A percentile compares a stretch with the other conserved stretches of the same genome.
These are phyloP conservation scores for Thymelicus acteon DNA, from an alignment of 2,888 invertebrate genomes.

Conservation along the genomic window DNA sequence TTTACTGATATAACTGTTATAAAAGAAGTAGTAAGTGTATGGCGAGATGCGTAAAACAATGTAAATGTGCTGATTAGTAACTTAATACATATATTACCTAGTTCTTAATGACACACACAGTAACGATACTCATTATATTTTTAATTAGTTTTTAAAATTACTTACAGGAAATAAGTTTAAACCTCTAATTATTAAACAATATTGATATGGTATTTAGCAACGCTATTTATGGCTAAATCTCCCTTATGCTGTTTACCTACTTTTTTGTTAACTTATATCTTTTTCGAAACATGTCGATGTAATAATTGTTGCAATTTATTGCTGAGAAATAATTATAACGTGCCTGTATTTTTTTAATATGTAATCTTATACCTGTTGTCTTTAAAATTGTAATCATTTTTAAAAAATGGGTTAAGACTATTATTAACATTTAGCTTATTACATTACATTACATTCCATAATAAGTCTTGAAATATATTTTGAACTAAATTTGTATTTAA, in stretches of 20 bases:
- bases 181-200: background rate
- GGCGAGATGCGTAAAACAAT: slow-evolving; percentile 17
- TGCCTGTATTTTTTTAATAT: slow-evolving; percentile 13
- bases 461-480: slow-evolving; percentile 24
- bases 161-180: background rate
- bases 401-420: background rate
- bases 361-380: slow-evolving; percentile 11
- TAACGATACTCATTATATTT: slow-evolving; percentile 14
- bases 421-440: slow-evolving; percentile 16
- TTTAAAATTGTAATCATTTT: slow-evolving; percentile 11
- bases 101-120: slow-evolving; percentile 13
- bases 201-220: too few relatives aligned
- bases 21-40: slow-evolving; percentile 11
- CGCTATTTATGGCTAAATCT: too few relatives aligned
- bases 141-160: slow-evolving; percentile 8
- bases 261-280: background rate
- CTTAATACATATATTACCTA: slow-evolving; percentile 11
- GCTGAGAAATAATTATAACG: slow-evolving; percentile 13
- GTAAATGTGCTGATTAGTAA: slow-evolving; percentile 33
- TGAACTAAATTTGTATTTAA: slow-evolving; percentile 24
- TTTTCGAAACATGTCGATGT: background rate
- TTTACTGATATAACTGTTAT: slow-evolving; percentile 3
- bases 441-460: slow-evolving; percentile 28
- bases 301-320: background rate
- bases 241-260: background rate